Base-by-base conservation (phyloP, 2,797 vertebrate species). In the Craterocephalus amniculus region DNA sequence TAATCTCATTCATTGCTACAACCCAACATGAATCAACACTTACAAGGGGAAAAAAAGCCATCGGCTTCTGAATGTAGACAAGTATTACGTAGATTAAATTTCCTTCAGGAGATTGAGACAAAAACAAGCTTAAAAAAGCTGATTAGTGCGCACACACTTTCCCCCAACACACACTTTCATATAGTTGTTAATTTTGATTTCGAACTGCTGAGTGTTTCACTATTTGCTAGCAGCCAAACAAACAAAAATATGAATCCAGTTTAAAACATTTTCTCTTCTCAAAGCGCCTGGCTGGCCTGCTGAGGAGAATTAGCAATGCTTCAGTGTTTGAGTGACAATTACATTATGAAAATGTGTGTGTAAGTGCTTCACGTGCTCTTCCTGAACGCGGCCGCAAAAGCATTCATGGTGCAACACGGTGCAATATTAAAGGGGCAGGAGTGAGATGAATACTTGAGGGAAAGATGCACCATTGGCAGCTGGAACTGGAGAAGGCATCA, bases 341-440 rank as follows among this genome's bases (percentile, higher is more conserved):
- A 52, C 12, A 52, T 55, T 24, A 12, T 16, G 48, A 60, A 40
- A 65, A 56, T 8, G 22, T 29, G 51, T 24, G 49, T 31, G 56
- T 4, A 60, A 29, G 6, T 2, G 1, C 8, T 0, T 0, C 7
- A 5, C 3, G 4, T 55, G 3, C n/a, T 35, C 36, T 63, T 58
- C 43, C 32, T 62, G 29, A 65, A 40, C 4, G 40, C 43, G n/a
- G 43, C 14, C 8, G 67, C 1, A 10, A n/a, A 9, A 45, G 20
- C 24, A 26, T 56, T 52, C 18, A 45, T 66, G 49, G 64, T 32
- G 43, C 35, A 65, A 45, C 2, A 22, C 1, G 10, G 12, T 22
- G 45, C 26, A 69, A 73, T 70, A 26, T 54, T 45, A 64, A 59
- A 55, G 56, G 24, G 48, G 48, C 61, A 71, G 35, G 27, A 86